Base-by-base conservation (phyloP, 2,797 vertebrate species). In the Microctenopoma steveboyesi region DNA sequence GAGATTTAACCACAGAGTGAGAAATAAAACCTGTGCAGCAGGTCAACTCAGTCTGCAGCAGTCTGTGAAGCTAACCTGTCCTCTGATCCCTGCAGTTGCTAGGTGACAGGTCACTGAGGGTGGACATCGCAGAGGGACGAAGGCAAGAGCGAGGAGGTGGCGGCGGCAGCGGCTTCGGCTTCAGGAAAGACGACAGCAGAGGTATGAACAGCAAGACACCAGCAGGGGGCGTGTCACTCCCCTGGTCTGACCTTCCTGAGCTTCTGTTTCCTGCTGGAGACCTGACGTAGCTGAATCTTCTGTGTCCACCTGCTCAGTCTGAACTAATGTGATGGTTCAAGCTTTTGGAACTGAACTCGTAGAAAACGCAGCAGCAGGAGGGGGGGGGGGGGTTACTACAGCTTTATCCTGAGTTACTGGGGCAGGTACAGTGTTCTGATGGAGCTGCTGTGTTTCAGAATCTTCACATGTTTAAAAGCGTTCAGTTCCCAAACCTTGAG, bases 111-210 rank as follows among this genome's bases (percentile, higher is more conserved):
- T 92, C 95, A 78, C 94, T 99, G 80, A 95, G 97, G 89, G 97
- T 99, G 83, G 98, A 99, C 92, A 98, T 99, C 84, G 98, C 98
- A 42, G 98, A 99, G 88, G 97, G 97, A 67, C 95, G 98, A 64
- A 97, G 92, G 88, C 97, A 98, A 90, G 97, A 98, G 61, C 95
- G 97, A 91, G 95, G 96, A 5, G 82, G 72, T 0, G 56, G 22
- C 22, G 22, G 74, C 43, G 82, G 72, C 0, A 53, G 74, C 43
- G 30, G 30, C 30, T 99, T 98, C 68, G 96, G 96, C 79, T 99
- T 97, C 94, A 95, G 95, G 89, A 98, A 97, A 96, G 97, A 99
- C 35, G 97, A 98, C 60, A 89, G 3, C 12, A 79, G 96, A 97
- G 97, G 98, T 93, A 88, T 0, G 70, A 61, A 30, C 50, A 1